Percentiles rank a stretch among this genome's conserved stretches.
These are phyloP conservation scores for Charina bottae DNA, from an alignment of 2,113 vertebrate species.

Conservation along the genomic window DNA sequence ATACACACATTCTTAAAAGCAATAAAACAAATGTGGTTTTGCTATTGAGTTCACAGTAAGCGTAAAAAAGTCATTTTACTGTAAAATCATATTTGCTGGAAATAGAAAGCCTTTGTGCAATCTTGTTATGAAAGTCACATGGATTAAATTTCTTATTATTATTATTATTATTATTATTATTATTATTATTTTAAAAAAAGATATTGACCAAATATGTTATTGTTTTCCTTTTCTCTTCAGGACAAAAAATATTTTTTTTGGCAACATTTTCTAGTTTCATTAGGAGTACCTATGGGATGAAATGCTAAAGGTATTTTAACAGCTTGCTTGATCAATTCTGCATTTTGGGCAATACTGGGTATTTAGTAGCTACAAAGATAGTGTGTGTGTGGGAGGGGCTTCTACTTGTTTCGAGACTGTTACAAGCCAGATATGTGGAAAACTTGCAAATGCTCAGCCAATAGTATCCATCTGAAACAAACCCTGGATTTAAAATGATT, in stretches of 20 bases:
- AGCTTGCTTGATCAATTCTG: neutral
- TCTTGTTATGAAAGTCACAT: conserved; percentile 9
- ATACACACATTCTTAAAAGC: conserved; percentile 29
- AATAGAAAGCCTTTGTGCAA: neutral
- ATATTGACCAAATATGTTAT: neutral
- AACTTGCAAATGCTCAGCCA: neutral
- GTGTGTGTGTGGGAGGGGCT: neutral
- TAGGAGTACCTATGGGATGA: neutral
- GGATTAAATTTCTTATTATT: neutral
- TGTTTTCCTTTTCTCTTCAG: neutral
- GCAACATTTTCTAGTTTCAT: neutral
- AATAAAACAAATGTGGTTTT: neutral
- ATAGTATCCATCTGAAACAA: neutral
- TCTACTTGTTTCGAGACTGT: neutral
- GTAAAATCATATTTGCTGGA: neutral
- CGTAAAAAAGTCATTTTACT: conserved; percentile 28
- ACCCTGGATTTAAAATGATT: too few relatives aligned
- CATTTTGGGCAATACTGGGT: neutral
- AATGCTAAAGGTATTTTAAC: conserved; percentile 10
- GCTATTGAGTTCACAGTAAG: conserved; percentile 19
- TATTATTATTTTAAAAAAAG: neutral
- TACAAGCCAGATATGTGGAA: neutral
- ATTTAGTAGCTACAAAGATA: neutral
- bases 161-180: neutral
- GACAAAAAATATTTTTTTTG: neutral